Base-by-base conservation (phyloP, 2,888 invertebrate species). In the Marasmarcha lunaedactyla region DNA sequence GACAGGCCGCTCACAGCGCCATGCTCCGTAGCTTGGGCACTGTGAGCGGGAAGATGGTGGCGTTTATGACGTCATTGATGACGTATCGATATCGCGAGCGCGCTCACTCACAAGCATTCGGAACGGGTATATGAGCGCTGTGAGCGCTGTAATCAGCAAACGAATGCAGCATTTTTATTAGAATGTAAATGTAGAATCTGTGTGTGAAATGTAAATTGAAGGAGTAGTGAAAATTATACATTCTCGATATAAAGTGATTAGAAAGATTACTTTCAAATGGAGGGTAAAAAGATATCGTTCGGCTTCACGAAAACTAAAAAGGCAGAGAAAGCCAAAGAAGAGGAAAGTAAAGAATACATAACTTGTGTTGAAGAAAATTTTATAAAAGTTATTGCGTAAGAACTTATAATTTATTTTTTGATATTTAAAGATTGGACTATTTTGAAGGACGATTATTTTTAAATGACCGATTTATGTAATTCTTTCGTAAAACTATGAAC, bases 251-350 rank as follows among this genome's bases (percentile, higher is more conserved):
- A n/a, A n/a, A n/a, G n/a, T n/a, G n/a, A n/a, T n/a, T n/a, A n/a
- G n/a, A n/a, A n/a, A n/a, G n/a, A n/a, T n/a, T 46, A 59, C 54
- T 7, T 20, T 20, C 3, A 20, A 49, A 88, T 86, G 87, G 89
- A 89, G 49, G 67, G 76, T 38, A 92, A 92, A 50, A 93, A 93
- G 64, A 89, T 94, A 59, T 92, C 92, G 0, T 94, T 94, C 65
- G 89, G 91, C 36, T 94, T 94, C 71, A 88, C 84, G 53, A 93
- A 93, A 84, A 81, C 87, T 0, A 79, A 76, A 47, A 81, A 79
- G 54, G 57, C 59, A 27, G 77, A 73, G 14, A 78, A 77, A 52
- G 59, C 63, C 14, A 43, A 55, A 1, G 58, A 52, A n/a, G 72
- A 81, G 40, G 86, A 87, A 42, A 85, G 84, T 52, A 86, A 84